Base-by-base conservation (phyloP, 2,888 invertebrate species). In the Meganola albula region DNA sequence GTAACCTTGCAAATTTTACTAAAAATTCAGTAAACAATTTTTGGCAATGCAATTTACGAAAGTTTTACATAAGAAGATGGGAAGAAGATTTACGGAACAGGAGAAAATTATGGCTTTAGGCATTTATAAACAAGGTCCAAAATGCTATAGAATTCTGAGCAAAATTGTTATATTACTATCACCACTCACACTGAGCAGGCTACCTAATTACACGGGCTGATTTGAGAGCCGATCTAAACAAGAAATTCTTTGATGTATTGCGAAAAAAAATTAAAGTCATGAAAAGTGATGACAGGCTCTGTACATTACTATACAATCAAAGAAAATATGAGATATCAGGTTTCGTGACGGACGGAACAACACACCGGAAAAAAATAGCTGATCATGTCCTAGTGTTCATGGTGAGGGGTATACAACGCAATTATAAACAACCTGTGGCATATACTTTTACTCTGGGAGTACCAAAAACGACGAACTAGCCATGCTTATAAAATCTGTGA, bases 131-230 rank as follows among this genome's bases (percentile, higher is more conserved):
- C 37, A 33, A 26, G 36, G 41, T 12, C 44, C 43, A 1, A 43
- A 29, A 28, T 34, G 22, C 1, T 48, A 45, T 22, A 31, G 40
- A 32, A 45, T 37, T 23, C 24, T 48, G 6, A 27, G 38, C n/a
- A 44, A 31, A 24, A 30, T 40, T 8, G 38, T 50, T 40, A 28
- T 46, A 11, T 27, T 47, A 22, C 47, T 48, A 12, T 33, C 45
- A n/a, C 34, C 48, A 1, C 27, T 35, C 9, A 53, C 45, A 0
- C 14, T 53, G 5, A 13, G 16, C 6, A 37, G 39, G 23, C 8
- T n/a, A n/a, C n/a, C n/a, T 50, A 10, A 30, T 49, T 2, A 20
- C 22, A 1, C 26, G 20, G n/a, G 45, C 41, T 2, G 29, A 16
- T 10, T 20, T 33, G 20, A 18, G 9, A 5, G 9, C 24, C 1